Base-by-base conservation (phyloP, 2,888 invertebrate genomes). In the Noctuana brunneofusca region DNA sequence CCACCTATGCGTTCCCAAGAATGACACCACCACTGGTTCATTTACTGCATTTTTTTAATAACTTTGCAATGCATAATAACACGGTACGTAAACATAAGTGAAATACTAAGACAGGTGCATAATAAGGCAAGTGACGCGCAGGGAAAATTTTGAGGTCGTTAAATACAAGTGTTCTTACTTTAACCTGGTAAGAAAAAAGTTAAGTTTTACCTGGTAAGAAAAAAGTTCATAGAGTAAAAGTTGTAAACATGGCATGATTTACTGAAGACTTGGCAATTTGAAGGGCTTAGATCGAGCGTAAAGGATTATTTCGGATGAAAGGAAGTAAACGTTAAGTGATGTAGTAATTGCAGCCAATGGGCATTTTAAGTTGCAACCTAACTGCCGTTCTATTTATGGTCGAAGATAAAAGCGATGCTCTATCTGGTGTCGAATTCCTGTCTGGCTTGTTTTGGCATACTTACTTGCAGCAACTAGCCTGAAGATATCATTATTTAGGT, bases 1-100 rank as follows among this genome's bases (percentile, higher is more conserved):
- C 60, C 60, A 62, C 54, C 60, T 16, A 49, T 62, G 60, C 49
- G 60, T 48, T 62, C 54, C 55, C 48, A 18, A 24, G 60, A 49
- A 49, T 46, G 32, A 62, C 18, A 20, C 16, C 46, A 54, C 60
- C 27, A 9, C 54, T n/a, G 24, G 38, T 35, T 49, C 48, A 24
- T 54, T 38, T 27, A 62, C 60, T 38, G 60, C 54, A 62, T 62
- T 55, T 49, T 18, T 49, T 35, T 48, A 49, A 55, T 60, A 60
- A 48, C 60, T 48, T 48, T 54, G 27, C 46, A 54, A 54, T 38
- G 60, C 38, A 35, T 48, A 54, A 48, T 24, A 62, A 43, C 16
- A 22, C 32, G 32, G 43, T 30, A 54, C 11, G 16, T 27, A 54
- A 22, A 14, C 16, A 35, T 53, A 18, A n/a, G n/a, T n/a, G 12